Evolutionary conservation across 1,140 invertebrate genomes (phyloP).

Genomic region (Pseudomyrmex pallidus): DNA sequence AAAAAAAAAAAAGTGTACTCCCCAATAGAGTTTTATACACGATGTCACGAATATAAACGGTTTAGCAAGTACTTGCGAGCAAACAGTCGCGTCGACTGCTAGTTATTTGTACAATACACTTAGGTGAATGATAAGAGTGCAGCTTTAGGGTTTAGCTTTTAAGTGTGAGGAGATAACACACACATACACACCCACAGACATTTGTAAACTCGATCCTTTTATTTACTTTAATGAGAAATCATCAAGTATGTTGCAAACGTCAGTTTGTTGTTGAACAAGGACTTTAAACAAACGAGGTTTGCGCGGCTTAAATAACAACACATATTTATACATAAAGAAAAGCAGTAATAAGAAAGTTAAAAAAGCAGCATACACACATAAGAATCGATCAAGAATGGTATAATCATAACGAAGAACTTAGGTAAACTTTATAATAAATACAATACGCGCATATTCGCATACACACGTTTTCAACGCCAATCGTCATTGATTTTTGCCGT

Average conservation of each 20-base stretch:
- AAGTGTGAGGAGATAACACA: slow-evolving; percentile 76
- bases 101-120: slow-evolving; percentile 86
- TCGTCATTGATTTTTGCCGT: slow-evolving; percentile 84
- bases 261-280: slow-evolving; percentile 79
- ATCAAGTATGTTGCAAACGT: slow-evolving; percentile 75
- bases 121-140: slow-evolving; percentile 84
- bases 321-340: slow-evolving; percentile 85
- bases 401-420: slow-evolving; percentile 83
- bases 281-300: slow-evolving; percentile 82
- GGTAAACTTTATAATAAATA: slow-evolving; percentile 83
- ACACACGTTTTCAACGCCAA: slow-evolving; percentile 79
- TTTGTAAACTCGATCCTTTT: slow-evolving; percentile 80
- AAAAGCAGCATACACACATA: slow-evolving; percentile 81
- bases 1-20: slow-evolving; percentile 83
- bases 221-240: slow-evolving; percentile 80
- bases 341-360: slow-evolving; percentile 84
- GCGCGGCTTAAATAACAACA: slow-evolving; percentile 83
- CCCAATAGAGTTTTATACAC: slow-evolving; percentile 85
- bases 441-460: slow-evolving; percentile 82
- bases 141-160: slow-evolving; percentile 83
- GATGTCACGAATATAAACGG: slow-evolving; percentile 84
- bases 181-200: slow-evolving; percentile 18
- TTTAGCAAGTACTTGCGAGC: slow-evolving; percentile 82
- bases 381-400: slow-evolving; percentile 83
- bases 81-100: slow-evolving; percentile 82